These are phyloP conservation scores for Galerucella pusilla DNA, from an alignment of 2,888 invertebrate genomes.

Conservation along the genomic window DNA sequence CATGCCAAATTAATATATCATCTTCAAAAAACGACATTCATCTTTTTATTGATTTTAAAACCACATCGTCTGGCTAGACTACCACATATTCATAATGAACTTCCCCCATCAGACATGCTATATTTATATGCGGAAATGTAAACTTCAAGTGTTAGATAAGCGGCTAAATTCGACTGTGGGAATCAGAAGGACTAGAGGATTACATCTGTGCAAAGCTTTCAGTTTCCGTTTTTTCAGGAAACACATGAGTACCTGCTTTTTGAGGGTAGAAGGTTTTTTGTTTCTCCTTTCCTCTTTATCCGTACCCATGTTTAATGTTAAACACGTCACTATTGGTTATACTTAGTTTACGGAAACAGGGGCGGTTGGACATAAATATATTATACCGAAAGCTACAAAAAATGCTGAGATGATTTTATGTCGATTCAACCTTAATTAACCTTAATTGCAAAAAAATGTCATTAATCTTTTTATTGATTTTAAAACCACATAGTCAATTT, in stretches of 20 bases:
- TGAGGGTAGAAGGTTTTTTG: neutral
- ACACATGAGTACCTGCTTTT: slow-evolving; percentile 19
- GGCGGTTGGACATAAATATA: no score
- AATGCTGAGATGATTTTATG: no score
- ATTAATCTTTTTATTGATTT: no score
- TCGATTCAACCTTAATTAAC: no score
- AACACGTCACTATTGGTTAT: neutral
- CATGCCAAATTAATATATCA: neutral
- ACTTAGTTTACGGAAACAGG: no score
- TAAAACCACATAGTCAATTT: no score
- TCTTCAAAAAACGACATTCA: neutral
- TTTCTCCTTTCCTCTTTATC: neutral
- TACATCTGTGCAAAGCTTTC: slow-evolving; percentile 15
- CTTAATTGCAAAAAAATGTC: no score
- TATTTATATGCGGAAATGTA: slow-evolving; percentile 26
- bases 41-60: slow-evolving; percentile 19
- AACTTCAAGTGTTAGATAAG: slow-evolving; percentile 22
- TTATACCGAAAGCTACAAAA: no score
- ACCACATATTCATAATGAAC: slow-evolving; percentile 15
- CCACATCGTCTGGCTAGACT: slow-evolving; percentile 21
- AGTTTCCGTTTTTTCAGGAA: slow-evolving; percentile 21
- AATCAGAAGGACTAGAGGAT: slow-evolving; percentile 12
- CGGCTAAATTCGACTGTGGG: slow-evolving; percentile 12
- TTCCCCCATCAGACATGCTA: slow-evolving; percentile 12
- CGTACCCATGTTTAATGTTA: neutral